A percentile compares a stretch with the other conserved stretches of the same genome.
Conservation (phyloP, 1,140 invertebrate species). For the Achroia grisella region DNA sequence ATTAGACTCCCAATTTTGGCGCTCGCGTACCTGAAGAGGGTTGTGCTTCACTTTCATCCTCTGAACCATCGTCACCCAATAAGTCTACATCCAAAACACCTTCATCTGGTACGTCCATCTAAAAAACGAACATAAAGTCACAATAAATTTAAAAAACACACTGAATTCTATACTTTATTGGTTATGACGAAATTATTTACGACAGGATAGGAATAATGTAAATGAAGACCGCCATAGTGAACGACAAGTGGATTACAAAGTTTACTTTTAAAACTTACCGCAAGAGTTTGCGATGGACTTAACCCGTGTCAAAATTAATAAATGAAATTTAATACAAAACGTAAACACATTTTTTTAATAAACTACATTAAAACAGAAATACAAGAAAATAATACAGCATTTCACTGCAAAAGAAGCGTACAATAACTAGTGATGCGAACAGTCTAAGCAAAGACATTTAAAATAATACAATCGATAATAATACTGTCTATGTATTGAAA, state of each 20-base stretch:
- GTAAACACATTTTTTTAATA: slow-evolving; percentile 35
- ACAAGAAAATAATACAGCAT: slow-evolving; percentile 26
- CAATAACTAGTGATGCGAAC: slow-evolving; percentile 18
- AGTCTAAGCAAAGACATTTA: too few species aligned
- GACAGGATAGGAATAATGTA: slow-evolving; percentile 42
- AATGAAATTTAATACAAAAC: slow-evolving; percentile 16
- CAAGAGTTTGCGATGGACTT: slow-evolving; percentile 58
- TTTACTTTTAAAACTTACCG: slow-evolving; percentile 59
- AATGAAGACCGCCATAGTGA: slow-evolving; percentile 66
- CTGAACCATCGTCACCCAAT: slow-evolving; percentile 66
- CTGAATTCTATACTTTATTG: slow-evolving; percentile 9
- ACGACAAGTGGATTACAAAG: slow-evolving; percentile 53
- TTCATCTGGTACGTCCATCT: slow-evolving; percentile 68
- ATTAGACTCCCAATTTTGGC: not conserved
- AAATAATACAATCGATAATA: too few species aligned
- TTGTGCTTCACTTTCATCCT: slow-evolving; percentile 67
- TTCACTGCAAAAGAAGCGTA: slow-evolving; percentile 28
- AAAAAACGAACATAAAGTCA: slow-evolving; percentile 21
- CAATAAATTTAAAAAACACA: slow-evolving; percentile 7
- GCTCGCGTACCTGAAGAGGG: slow-evolving; percentile 58
- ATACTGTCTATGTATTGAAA: too few species aligned
- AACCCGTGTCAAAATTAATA: slow-evolving; percentile 37
- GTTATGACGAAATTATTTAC: slow-evolving; percentile 33
- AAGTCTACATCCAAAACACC: slow-evolving; percentile 64
- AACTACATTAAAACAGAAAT: slow-evolving; percentile 30